Percentiles rank a stretch among this genome's conserved stretches.
These are phyloP conservation scores for Achatina immaculata DNA, from an alignment of 1,140 invertebrate species.

Conservation along the genomic window DNA sequence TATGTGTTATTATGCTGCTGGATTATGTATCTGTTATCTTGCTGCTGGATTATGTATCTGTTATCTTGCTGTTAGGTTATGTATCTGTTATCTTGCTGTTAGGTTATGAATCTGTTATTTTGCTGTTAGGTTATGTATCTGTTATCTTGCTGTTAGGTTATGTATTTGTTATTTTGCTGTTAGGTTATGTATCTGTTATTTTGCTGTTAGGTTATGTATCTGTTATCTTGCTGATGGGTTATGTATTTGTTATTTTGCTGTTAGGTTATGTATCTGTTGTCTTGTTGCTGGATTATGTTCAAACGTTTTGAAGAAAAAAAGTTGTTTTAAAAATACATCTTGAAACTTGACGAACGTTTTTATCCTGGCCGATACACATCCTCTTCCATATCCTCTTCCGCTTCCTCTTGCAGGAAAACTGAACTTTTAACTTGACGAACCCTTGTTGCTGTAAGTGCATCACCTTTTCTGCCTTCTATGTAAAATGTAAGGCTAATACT, in stretches of 20 bases:
- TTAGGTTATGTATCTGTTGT: not conserved
- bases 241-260: not conserved
- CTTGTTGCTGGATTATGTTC: not conserved
- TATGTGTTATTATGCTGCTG: not conserved
- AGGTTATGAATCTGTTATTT: not conserved
- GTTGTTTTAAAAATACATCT: no score
- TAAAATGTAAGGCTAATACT: no score
- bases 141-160: not conserved
- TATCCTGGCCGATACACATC: no score
- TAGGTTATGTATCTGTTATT: not conserved
- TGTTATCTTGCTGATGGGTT: not conserved
- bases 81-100: not conserved
- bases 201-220: not conserved
- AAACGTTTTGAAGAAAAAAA: no score
- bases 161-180: not conserved
- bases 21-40: not conserved
- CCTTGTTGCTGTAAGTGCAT: no score
- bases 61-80: not conserved
- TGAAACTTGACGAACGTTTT: no score
- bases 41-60: not conserved
- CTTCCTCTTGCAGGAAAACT: no score
- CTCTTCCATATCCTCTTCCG: no score
- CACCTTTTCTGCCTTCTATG: no score
- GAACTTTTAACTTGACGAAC: no score
- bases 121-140: not conserved